A percentile compares a stretch with the other conserved stretches of the same genome.
phyloP scores from a whole-genome alignment of 2,113 vertebrate genomes.

The Indri indri region DNA sequence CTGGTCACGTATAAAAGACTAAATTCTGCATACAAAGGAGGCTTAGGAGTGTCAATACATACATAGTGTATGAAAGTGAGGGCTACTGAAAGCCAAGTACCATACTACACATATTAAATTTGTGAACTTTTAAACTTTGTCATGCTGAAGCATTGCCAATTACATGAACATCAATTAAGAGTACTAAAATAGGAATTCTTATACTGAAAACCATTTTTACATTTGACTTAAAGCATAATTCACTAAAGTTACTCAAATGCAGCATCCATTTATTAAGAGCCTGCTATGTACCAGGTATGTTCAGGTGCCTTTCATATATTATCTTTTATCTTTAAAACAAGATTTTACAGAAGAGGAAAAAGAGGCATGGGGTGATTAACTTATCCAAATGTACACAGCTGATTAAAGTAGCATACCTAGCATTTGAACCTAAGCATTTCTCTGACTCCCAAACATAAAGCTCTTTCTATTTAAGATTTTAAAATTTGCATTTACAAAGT shows the following conservation, averaged over 20 bases:
- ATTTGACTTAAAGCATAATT: constrained; percentile 18
- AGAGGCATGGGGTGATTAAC: background rate
- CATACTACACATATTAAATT: background rate
- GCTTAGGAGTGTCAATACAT: constrained; percentile 29
- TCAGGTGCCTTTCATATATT: constrained; percentile 9
- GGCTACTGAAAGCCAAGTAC: background rate
- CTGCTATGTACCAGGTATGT: background rate
- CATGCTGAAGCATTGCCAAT: background rate
- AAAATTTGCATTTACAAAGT: constrained; percentile 42
- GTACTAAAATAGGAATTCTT: constrained; percentile 38
- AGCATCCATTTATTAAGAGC: constrained; percentile 21
- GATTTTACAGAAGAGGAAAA: constrained; percentile 25
- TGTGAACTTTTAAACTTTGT: background rate
- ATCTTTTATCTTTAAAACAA: constrained; percentile 26
- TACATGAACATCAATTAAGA: constrained; percentile 45
- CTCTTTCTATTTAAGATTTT: constrained; percentile 33
- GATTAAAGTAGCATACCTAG: constrained; percentile 1
- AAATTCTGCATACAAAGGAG: constrained; percentile 18
- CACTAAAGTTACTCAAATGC: background rate
- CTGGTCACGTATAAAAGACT: constrained; percentile 12
- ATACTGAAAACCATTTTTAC: constrained; percentile 29
- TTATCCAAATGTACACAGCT: background rate
- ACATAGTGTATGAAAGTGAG: constrained; percentile 38
- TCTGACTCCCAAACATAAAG: background rate
- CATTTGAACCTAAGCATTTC: constrained; percentile 12